These are phyloP conservation scores for Colistium nudipinnis DNA, from an alignment of 2,113 vertebrate species.

Conservation along the genomic window DNA sequence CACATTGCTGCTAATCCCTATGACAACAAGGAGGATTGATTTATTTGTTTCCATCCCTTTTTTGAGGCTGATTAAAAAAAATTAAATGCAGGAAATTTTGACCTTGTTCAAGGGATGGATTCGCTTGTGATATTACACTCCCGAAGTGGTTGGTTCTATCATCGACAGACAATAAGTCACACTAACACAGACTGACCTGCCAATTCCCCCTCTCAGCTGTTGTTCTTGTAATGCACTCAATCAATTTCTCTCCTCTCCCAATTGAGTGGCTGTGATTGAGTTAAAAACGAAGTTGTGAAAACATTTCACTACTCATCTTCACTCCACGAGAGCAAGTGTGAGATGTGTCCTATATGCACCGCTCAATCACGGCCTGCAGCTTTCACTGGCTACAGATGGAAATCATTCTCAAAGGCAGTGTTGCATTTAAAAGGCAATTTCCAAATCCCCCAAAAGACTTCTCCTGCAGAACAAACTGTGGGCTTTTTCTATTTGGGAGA, in stretches of 20 bases:
- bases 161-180: slow-evolving; percentile 5
- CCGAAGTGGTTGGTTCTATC: not conserved
- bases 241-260: slow-evolving; percentile 19
- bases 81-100: not conserved
- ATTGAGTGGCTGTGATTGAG: slow-evolving; percentile 6
- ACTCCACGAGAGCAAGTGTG: slow-evolving; percentile 28
- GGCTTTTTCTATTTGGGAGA: slow-evolving; percentile 58
- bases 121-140: not conserved
- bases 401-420: slow-evolving; percentile 76
- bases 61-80: not conserved
- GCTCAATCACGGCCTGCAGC: slow-evolving; percentile 48
- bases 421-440: slow-evolving; percentile 76
- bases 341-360: slow-evolving; percentile 36
- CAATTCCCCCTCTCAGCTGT: slow-evolving; percentile 21
- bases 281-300: slow-evolving; percentile 7
- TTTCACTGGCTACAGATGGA: slow-evolving; percentile 74
- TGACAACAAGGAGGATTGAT: slow-evolving; percentile 10
- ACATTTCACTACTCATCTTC: slow-evolving; percentile 44
- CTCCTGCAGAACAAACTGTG: slow-evolving; percentile 55
- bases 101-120: not conserved
- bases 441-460: slow-evolving; percentile 53
- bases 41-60: not conserved
- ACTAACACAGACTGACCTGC: slow-evolving; percentile 4
- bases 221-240: slow-evolving; percentile 45
- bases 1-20: slow-evolving; percentile 3